A percentile compares a stretch with the other conserved stretches of the same genome.
phyloP scores from a whole-genome alignment of 2,888 invertebrate species.

The Zootermopsis nevadensis region DNA sequence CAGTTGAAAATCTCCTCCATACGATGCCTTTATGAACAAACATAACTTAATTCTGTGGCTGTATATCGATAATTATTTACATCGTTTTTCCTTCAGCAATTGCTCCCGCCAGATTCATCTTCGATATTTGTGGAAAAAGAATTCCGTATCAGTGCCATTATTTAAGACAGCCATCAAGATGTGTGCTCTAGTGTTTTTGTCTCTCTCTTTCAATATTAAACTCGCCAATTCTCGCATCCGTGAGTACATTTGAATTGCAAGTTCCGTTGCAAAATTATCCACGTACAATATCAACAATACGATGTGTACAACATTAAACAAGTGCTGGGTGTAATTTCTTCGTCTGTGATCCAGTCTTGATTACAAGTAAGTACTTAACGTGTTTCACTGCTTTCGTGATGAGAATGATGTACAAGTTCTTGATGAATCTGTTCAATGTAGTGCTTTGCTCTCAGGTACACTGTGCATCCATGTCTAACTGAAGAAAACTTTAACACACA shows the following conservation, averaged over 20 bases:
- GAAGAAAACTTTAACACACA: neutral
- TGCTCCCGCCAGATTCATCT: neutral
- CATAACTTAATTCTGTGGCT: neutral
- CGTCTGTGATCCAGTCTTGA: neutral
- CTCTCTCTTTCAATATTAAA: neutral
- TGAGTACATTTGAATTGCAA: neutral
- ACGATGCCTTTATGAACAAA: neutral
- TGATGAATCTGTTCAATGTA: neutral
- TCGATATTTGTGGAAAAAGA: neutral
- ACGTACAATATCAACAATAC: neutral
- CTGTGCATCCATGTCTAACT: neutral
- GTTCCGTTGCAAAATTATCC: neutral
- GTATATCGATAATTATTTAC: neutral
- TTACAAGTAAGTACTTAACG: neutral
- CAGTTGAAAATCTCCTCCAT: neutral
- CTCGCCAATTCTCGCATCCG: neutral
- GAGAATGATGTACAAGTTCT: neutral
- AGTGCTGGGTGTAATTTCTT: neutral
- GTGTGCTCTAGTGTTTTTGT: neutral
- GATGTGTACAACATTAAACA: neutral
- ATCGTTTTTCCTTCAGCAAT: neutral
- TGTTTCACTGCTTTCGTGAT: neutral
- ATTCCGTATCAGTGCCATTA: neutral
- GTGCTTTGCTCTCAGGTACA: neutral
- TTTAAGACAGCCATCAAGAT: neutral